phyloP scores from a whole-genome alignment of 2,888 invertebrate genomes.

The Ryuthela nishihirai region DNA sequence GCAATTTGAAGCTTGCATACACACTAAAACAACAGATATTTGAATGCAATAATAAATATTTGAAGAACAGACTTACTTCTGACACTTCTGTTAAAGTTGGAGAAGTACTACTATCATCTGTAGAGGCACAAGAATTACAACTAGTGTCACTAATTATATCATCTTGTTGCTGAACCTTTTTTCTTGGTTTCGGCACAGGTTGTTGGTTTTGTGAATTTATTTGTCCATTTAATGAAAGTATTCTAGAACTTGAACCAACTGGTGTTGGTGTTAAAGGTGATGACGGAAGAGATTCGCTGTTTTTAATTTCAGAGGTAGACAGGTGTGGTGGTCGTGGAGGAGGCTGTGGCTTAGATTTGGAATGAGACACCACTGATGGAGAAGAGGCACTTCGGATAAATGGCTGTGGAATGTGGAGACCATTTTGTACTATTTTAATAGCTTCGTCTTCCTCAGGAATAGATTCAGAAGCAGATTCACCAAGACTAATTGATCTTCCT shows the following conservation, averaged over 20 bases:
- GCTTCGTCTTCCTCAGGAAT: slow-evolving; percentile 9
- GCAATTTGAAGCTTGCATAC: no score
- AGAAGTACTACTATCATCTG: slow-evolving; percentile 35
- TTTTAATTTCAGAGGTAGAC: slow-evolving; percentile 18
- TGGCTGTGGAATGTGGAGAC: slow-evolving; percentile 30
- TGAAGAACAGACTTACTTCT: slow-evolving; percentile 17
- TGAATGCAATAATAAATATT: no score
- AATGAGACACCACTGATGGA: slow-evolving; percentile 36
- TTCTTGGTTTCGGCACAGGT: slow-evolving; percentile 36
- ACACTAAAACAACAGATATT: no score
- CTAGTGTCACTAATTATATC: slow-evolving; percentile 16
- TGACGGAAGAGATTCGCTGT: slow-evolving; percentile 19
- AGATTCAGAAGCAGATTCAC: slow-evolving; percentile 24
- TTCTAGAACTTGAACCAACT: slow-evolving; percentile 8
- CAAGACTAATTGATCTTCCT: slow-evolving; percentile 35
- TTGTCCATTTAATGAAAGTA: slow-evolving; percentile 20
- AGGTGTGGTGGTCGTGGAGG: slow-evolving; percentile 17
- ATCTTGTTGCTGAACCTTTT: slow-evolving; percentile 18
- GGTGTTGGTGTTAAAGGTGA: slow-evolving; percentile 3
- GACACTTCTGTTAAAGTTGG: slow-evolving; percentile 37
- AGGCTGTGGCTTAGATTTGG: slow-evolving; percentile 13
- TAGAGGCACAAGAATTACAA: slow-evolving; percentile 36
- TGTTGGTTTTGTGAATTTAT: slow-evolving; percentile 1
- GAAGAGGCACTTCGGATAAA: slow-evolving; percentile 41
- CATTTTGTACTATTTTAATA: slow-evolving; percentile 19